Evolutionary conservation across 2,888 invertebrate genomes (phyloP).

Genomic region (Lasioglossum villosulum): DNA sequence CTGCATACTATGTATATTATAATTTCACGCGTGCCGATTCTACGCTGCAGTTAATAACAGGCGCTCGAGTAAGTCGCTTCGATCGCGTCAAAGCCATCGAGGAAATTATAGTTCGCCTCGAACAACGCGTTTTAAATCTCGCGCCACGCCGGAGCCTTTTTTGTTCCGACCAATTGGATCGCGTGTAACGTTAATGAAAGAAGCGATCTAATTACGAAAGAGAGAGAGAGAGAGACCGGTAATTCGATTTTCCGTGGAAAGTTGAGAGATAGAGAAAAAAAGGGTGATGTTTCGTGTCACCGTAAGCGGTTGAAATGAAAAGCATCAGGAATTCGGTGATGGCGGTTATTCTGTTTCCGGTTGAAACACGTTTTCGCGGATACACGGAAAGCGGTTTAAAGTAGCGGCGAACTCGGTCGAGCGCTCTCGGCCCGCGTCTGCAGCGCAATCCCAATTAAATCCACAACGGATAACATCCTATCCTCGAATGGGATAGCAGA

Average conservation of each 20-base stretch:
- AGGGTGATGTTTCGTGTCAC: background rate
- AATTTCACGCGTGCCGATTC: background rate
- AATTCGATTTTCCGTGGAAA: background rate
- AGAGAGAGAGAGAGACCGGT: background rate
- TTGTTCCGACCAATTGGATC: background rate
- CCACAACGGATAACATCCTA: slow-evolving; percentile 51
- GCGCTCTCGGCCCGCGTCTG: slow-evolving; percentile 28
- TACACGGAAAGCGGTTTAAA: slow-evolving; percentile 34
- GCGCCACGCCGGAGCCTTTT: background rate
- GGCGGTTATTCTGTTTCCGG: background rate
- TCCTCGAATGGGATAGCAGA: slow-evolving; percentile 24
- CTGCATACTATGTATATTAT: background rate
- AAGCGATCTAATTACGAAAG: background rate
- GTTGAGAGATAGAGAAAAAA: background rate
- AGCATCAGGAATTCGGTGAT: background rate
- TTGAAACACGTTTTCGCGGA: background rate
- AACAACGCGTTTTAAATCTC: background rate
- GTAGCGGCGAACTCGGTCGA: slow-evolving; percentile 4
- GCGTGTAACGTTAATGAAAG: background rate
- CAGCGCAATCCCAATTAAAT: slow-evolving; percentile 59
- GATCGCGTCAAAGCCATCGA: background rate
- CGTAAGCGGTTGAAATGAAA: background rate
- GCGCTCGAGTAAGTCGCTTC: background rate
- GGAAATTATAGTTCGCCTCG: background rate
- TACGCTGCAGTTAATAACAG: background rate